Conservation (phyloP, 2,888 invertebrate species). For the Dascillus cervinus region DNA sequence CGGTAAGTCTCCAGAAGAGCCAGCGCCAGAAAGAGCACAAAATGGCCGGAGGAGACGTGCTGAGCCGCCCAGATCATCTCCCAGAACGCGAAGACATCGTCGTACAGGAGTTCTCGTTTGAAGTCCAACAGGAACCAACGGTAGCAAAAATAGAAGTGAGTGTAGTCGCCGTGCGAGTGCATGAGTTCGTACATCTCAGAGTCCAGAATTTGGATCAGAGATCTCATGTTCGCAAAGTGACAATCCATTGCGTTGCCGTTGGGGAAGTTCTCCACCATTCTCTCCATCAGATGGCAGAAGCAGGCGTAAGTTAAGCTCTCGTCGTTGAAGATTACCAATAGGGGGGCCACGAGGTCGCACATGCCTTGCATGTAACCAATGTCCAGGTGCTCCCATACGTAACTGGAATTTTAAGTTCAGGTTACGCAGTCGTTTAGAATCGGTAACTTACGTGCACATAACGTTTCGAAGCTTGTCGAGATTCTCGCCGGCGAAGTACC, state of each 20-base stretch:
- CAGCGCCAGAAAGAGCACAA: constrained; percentile 87
- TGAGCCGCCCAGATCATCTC: constrained; percentile 94
- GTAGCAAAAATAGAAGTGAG: constrained; percentile 96
- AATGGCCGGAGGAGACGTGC: constrained; percentile 77
- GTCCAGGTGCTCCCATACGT: constrained; percentile 93
- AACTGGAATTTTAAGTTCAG: constrained; percentile 48
- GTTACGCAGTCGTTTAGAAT: not conserved
- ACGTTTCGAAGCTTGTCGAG: constrained; percentile 88
- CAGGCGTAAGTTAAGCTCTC: constrained; percentile 87
- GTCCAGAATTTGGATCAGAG: constrained; percentile 81
- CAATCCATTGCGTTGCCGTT: constrained; percentile 92
- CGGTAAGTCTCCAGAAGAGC: constrained; percentile 88
- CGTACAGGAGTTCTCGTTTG: constrained; percentile 86
- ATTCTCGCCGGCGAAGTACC: constrained; percentile 84
- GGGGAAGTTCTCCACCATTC: constrained; percentile 88
- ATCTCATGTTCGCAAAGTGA: constrained; percentile 93
- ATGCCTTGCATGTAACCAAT: constrained; percentile 96
- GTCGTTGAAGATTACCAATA: constrained; percentile 87
- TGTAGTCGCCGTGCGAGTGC: constrained; percentile 92
- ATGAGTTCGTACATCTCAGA: constrained; percentile 90
- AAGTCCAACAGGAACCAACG: constrained; percentile 96
- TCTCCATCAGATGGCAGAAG: constrained; percentile 83
- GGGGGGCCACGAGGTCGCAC: constrained; percentile 91
- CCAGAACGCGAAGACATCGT: constrained; percentile 93
- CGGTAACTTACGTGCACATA: constrained; percentile 80